Evolutionary conservation across 2,888 invertebrate species (phyloP).

Genomic region (Eupithecia inturbata): DNA sequence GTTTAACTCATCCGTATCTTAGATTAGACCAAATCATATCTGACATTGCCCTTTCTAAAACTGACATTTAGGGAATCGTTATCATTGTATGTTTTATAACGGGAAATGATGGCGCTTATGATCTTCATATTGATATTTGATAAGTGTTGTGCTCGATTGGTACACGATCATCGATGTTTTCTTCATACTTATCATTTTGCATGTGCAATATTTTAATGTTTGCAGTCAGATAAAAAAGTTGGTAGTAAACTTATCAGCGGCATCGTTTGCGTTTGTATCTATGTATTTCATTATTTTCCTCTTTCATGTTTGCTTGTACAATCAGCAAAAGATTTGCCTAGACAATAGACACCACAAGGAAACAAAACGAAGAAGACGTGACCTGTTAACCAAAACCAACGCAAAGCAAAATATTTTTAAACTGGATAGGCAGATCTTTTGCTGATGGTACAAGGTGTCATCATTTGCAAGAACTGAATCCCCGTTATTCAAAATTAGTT

Average conservation of each 20-base stretch:
- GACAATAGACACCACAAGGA: too few species aligned
- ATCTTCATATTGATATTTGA: conserved; percentile 22
- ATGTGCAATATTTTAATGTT: conserved; percentile 14
- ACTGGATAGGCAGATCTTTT: too few species aligned
- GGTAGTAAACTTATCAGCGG: conserved; percentile 2
- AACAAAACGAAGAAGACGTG: too few species aligned
- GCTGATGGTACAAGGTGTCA: conserved; percentile 22
- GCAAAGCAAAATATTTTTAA: too few species aligned
- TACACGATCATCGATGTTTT: conserved; percentile 2
- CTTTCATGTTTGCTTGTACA: not conserved
- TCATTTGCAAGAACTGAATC: conserved; percentile 51
- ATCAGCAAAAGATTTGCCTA: too few species aligned
- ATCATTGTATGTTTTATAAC: conserved; percentile 61
- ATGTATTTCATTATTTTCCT: not conserved
- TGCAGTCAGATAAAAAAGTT: not conserved
- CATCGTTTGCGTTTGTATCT: not conserved
- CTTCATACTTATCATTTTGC: conserved; percentile 6
- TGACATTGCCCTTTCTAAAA: conserved; percentile 75
- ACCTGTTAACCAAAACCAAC: too few species aligned
- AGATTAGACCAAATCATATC: conserved; percentile 69
- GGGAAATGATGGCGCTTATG: conserved; percentile 60
- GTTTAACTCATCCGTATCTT: conserved; percentile 53
- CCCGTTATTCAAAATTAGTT: conserved; percentile 62
- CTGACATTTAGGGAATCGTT: conserved; percentile 59
- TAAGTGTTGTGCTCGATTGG: too few species aligned